Conservation (phyloP, 2,888 invertebrate genomes). For the Eulithis prunata region DNA sequence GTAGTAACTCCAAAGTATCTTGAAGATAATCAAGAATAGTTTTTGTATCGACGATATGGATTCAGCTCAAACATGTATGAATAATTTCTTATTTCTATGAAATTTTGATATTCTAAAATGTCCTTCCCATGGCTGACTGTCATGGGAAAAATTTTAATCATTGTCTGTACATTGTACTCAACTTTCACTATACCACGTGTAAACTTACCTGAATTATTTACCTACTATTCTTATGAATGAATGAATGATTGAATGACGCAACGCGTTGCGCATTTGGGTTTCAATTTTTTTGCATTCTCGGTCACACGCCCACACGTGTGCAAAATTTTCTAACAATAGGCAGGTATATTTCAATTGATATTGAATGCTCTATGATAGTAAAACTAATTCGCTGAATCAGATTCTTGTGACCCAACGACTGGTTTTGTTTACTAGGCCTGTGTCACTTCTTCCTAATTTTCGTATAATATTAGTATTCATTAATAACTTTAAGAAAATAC, state of each 20-base stretch:
- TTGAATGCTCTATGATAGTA: conserved; percentile 41
- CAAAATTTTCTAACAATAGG: conserved; percentile 53
- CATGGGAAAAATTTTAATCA: conserved; percentile 53
- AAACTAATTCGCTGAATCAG: conserved; percentile 37
- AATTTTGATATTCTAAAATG: conserved; percentile 33
- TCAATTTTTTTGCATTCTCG: conserved; percentile 46
- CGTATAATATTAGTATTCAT: no score
- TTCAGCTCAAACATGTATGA: no score
- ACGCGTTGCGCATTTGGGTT: conserved; percentile 59
- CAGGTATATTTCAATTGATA: conserved; percentile 38
- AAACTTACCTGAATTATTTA: conserved; percentile 48
- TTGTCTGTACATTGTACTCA: conserved; percentile 32
- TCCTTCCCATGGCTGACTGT: conserved; percentile 60
- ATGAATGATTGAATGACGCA: conserved; percentile 53
- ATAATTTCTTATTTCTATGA: conserved; percentile 27
- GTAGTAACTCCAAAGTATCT: no score
- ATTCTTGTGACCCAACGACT: conserved; percentile 70
- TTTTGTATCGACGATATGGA: no score
- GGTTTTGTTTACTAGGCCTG: conserved; percentile 50
- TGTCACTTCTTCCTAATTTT: no score
- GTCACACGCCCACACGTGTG: conserved; percentile 78
- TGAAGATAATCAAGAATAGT: no score
- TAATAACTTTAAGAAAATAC: neutral
- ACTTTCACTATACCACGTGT: conserved; percentile 55
- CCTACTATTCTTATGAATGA: conserved; percentile 11